Evolutionary conservation across 2,888 invertebrate species (phyloP).

Genomic region (Drosophila longiperda): DNA sequence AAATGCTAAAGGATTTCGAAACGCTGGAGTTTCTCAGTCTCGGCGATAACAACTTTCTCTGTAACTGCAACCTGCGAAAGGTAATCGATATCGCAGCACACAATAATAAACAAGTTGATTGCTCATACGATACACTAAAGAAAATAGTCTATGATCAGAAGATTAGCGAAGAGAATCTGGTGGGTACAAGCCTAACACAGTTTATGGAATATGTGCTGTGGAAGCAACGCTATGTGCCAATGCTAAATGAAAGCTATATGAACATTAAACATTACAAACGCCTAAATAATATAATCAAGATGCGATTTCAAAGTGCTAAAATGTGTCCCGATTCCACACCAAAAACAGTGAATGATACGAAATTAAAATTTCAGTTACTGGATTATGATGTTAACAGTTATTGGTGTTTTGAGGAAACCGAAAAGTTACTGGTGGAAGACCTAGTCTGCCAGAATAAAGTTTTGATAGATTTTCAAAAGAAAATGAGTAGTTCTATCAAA

Average conservation of each 20-base stretch:
- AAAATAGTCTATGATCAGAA: constrained; percentile 15
- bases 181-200: background rate
- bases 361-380: constrained; percentile 80
- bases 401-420: constrained; percentile 84
- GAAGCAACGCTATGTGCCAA: constrained; percentile 44
- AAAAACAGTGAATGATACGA: constrained; percentile 48
- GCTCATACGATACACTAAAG: constrained; percentile 56
- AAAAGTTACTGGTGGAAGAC: constrained; percentile 69
- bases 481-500: constrained; percentile 58
- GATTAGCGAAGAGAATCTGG: background rate
- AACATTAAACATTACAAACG: constrained; percentile 60
- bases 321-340: constrained; percentile 45
- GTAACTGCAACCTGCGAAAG: constrained; percentile 87
- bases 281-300: constrained; percentile 45
- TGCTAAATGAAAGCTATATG: constrained; percentile 48
- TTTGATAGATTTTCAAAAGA: constrained; percentile 34
- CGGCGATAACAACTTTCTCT: constrained; percentile 87
- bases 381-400: constrained; percentile 83
- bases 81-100: constrained; percentile 84
- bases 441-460: constrained; percentile 64
- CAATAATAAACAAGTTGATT: constrained; percentile 76
- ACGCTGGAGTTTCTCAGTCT: constrained; percentile 85
- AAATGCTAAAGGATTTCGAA: constrained; percentile 87
- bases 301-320: constrained; percentile 45
- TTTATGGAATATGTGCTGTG: constrained; percentile 41